A percentile compares a stretch with the other conserved stretches of the same genome.
These are phyloP conservation scores for Caenorhabditis inopinata DNA, from an alignment of 1,140 invertebrate genomes.

Conservation along the genomic window DNA sequence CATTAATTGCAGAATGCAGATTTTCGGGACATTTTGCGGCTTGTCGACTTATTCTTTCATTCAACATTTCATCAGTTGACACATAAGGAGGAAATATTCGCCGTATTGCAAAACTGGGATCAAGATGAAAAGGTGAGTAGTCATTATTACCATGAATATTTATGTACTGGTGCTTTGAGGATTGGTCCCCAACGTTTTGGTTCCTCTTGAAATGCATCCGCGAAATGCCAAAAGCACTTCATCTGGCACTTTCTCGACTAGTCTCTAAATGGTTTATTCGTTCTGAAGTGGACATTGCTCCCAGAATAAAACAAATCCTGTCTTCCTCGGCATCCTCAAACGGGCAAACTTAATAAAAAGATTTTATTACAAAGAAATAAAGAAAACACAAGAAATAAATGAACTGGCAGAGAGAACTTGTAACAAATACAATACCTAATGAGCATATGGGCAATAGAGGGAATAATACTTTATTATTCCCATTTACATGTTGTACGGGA, in stretches of 20 bases:
- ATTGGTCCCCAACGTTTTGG: constrained; percentile 21
- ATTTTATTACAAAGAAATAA: not conserved
- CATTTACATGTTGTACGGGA: too few species aligned
- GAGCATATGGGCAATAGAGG: too few species aligned
- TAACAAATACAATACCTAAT: not conserved
- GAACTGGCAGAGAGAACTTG: not conserved
- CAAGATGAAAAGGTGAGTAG: not conserved
- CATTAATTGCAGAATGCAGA: not conserved
- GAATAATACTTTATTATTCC: too few species aligned
- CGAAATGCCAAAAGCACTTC: not conserved
- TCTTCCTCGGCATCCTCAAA: not conserved
- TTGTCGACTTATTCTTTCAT: constrained; percentile 12
- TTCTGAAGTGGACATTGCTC: not conserved
- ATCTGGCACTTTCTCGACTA: not conserved
- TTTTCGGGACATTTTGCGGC: constrained; percentile 2
- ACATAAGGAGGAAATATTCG: not conserved
- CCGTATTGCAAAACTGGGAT: not conserved
- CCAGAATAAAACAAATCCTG: not conserved
- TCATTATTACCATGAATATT: too few species aligned
- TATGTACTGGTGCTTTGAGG: too few species aligned
- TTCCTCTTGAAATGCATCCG: not conserved
- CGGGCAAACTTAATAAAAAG: not conserved
- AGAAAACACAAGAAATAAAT: not conserved
- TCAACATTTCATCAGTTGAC: constrained; percentile 13
- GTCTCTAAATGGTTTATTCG: not conserved